Evolutionary conservation across 2,797 vertebrate species (phyloP).

Genomic region (Hirundo rustica): DNA sequence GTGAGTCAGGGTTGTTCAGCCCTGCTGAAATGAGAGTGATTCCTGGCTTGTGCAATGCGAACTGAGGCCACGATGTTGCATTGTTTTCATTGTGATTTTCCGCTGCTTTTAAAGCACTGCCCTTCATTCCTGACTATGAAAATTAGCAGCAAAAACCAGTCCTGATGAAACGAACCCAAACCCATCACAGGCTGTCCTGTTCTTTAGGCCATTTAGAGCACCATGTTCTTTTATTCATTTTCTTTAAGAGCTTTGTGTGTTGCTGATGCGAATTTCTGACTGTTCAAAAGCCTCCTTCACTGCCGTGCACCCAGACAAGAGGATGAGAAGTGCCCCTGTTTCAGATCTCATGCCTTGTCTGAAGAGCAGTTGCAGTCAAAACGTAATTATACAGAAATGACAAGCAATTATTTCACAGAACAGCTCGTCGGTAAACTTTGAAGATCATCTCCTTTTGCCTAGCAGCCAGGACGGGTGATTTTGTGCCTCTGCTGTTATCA

Average conservation of each 20-base stretch:
- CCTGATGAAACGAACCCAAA: background rate
- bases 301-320: background rate
- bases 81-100: background rate
- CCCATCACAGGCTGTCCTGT: background rate
- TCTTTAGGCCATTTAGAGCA: background rate
- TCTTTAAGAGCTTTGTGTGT: background rate
- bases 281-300: background rate
- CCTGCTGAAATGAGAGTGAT: background rate
- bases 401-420: background rate
- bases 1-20: background rate
- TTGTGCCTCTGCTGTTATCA: background rate
- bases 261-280: background rate
- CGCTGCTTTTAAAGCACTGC: background rate
- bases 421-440: background rate
- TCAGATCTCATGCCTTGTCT: background rate
- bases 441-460: background rate
- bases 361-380: background rate
- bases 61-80: fast-evolving
- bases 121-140: background rate
- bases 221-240: background rate
- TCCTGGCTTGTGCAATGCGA: background rate
- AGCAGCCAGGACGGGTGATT: background rate
- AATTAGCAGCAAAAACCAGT: background rate
- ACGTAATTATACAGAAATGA: background rate
- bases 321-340: background rate